These are phyloP conservation scores for Pharmacophagus antenor DNA, from an alignment of 2,888 invertebrate species.

Conservation along the genomic window DNA sequence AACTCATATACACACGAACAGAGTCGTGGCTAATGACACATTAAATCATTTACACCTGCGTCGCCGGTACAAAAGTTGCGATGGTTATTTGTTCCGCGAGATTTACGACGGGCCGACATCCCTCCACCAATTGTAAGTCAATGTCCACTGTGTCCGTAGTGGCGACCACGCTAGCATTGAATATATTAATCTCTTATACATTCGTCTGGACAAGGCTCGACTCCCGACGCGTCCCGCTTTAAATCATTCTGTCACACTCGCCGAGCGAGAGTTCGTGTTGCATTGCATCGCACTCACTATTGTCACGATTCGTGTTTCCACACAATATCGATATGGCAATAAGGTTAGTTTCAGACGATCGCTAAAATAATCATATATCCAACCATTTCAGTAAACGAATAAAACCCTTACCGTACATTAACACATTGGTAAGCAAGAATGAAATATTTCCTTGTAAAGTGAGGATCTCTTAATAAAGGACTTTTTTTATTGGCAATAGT, in stretches of 20 bases:
- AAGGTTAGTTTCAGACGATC: neutral
- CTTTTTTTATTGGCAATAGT: too few species aligned
- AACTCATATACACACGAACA: too few species aligned
- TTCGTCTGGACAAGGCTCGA: slow-evolving; percentile 27
- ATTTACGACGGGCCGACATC: slow-evolving; percentile 23
- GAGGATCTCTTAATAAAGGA: too few species aligned
- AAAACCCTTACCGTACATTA: too few species aligned
- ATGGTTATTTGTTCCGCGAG: slow-evolving; percentile 7
- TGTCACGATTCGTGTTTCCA: slow-evolving; percentile 25
- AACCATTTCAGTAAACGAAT: too few species aligned
- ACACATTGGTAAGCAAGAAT: too few species aligned
- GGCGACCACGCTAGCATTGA: slow-evolving; percentile 24
- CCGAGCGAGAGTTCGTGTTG: slow-evolving; percentile 13
- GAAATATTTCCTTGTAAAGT: too few species aligned
- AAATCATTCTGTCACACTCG: slow-evolving; percentile 33
- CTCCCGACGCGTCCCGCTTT: slow-evolving; percentile 30
- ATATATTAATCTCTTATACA: slow-evolving; percentile 34
- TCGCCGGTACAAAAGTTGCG: neutral
- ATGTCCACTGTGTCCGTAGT: slow-evolving; percentile 25
- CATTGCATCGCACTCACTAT: slow-evolving; percentile 24
- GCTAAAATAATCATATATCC: too few species aligned
- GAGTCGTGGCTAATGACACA: neutral
- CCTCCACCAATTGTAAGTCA: slow-evolving; percentile 27
- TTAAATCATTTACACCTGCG: slow-evolving; percentile 8
- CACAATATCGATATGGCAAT: slow-evolving; percentile 25